Conservation (phyloP, 2,888 invertebrate species). For the Nemotelus nigrinus region DNA sequence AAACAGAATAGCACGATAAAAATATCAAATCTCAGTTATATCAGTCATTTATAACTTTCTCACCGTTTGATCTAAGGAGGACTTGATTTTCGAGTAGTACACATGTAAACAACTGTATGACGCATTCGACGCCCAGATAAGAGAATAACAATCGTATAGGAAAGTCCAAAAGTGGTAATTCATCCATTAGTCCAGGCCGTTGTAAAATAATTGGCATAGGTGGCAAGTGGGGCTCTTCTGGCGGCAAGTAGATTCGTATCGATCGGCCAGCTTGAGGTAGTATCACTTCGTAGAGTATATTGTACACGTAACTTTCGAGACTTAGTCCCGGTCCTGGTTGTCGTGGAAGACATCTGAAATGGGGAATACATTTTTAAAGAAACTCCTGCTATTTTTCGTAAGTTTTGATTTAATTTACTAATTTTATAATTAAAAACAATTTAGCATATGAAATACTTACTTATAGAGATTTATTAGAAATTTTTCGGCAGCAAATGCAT, state of each 20-base stretch:
- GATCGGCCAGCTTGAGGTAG: conserved; percentile 91
- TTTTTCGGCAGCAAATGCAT: conserved; percentile 85
- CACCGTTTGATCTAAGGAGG: conserved; percentile 90
- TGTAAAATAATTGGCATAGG: conserved; percentile 76
- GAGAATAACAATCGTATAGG: conserved; percentile 87
- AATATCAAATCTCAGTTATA: too few species aligned
- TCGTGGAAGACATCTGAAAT: conserved; percentile 77
- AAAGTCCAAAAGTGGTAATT: conserved; percentile 95
- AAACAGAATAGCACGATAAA: not conserved
- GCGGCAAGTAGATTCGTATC: conserved; percentile 78
- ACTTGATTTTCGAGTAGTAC: conserved; percentile 97
- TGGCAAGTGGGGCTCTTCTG: conserved; percentile 75
- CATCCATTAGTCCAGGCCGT: conserved; percentile 79
- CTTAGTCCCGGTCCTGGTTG: conserved; percentile 81
- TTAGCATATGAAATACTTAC: conserved; percentile 65
- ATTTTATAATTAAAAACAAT: too few species aligned
- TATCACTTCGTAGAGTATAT: conserved; percentile 92
- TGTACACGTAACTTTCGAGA: conserved; percentile 94
- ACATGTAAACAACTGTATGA: conserved; percentile 93
- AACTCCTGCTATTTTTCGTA: not conserved
- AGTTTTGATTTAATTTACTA: not conserved
- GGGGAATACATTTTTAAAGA: not conserved
- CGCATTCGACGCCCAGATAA: conserved; percentile 89
- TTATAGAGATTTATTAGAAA: conserved; percentile 89
- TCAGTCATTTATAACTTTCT: conserved; percentile 46